Evolutionary conservation across 2,113 vertebrate species (phyloP), one percentile per base, ranked within the genome.

Genomic region (Formicarius rufipectus): DNA sequence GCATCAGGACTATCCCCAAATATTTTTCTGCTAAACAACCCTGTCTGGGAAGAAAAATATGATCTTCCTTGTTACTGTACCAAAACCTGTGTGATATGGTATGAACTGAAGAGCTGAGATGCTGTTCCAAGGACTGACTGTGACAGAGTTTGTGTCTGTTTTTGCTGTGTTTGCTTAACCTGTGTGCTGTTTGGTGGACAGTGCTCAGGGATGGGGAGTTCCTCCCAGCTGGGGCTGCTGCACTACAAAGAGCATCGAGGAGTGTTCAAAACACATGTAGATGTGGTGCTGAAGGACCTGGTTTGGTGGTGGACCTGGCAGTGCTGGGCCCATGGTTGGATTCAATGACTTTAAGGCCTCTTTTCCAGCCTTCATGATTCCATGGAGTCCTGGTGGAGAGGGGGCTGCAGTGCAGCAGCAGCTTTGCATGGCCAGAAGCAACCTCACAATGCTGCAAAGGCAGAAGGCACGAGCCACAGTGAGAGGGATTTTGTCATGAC

Each of bases 201-300:
- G 42, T 5, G 77, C 14, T 55, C 28, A 47, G 39, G 23, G 42
- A 31, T 4, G 31, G 33, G 45, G 33, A 31, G 7, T 24, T 47
- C 22, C 35, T 45, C 64, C 63, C 73, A 17, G 2, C 0, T 80
- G 42, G 20, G 14, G 20, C 14, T 80, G 31, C 79, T 81, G 68
- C 7, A 8, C 44, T 14, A 23, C 31, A 37, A 71, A 45, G 1
- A 52, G 6, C 42, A 58, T 3, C 0, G 0, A 63, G 31, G 33
- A 27, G 1, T 16, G 18, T 33, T 14, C 72, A 42, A 4, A 68
- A 11, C 30, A 7, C 40, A 22, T 20, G 35, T 14, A 10, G 5
- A 37, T 37, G 21, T 55, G n/a, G 14, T 76, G 21, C 30, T 55
- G 22, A 15, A 49, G 55, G 63, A 40, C 17, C 3, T 9, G 22